Evolutionary conservation across 2,888 invertebrate species (phyloP), one percentile per base, ranked within the genome.

Genomic region (Caprella mutica): DNA sequence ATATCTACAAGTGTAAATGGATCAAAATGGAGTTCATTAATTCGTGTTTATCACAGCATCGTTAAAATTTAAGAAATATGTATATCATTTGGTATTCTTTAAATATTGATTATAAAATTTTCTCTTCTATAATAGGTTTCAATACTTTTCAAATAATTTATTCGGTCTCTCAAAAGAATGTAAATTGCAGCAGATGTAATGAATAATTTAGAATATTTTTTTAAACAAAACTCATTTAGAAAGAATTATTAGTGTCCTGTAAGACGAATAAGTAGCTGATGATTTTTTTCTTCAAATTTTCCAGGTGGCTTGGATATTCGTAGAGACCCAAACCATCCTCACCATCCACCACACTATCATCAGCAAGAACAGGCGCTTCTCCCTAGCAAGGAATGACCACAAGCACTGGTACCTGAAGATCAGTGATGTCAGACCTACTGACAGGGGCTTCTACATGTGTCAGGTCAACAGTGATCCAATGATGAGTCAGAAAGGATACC

Each of bases 301-400:
- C 9, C 12, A 62, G 62, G 62, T 62, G 8, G 62, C 62, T 5
- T 62, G 62, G 62, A 59, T 62, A 24, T 62, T 62, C 58, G 62
- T 62, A n/a, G 62, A 62, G 42, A 62, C 62, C 3, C 62, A 62
- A 30, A 62, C 62, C 4, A 62, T 62, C 56, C 52, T 62, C 21
- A 62, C 62, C 29, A 62, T 62, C 43, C 62, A 62, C 39, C 62
- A 62, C 53, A 62, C 62, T n/a, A 62, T 62, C 56, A 62, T 62
- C 46, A 62, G 58, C 26, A 62, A 62, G 50, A 62, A 62, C 43
- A 58, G 58, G 0, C 40, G 62, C 35, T 62, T 62, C 44, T 50
- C 58, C 21, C 39, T 62, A 44, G 62, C 62, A 8, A 48, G 62
- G 24, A 58, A 61, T 40, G 62, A 62, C 27, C 62, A 62, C 56